Conservation (phyloP, 2,113 vertebrate genomes). For the Heterochromis multidens region DNA sequence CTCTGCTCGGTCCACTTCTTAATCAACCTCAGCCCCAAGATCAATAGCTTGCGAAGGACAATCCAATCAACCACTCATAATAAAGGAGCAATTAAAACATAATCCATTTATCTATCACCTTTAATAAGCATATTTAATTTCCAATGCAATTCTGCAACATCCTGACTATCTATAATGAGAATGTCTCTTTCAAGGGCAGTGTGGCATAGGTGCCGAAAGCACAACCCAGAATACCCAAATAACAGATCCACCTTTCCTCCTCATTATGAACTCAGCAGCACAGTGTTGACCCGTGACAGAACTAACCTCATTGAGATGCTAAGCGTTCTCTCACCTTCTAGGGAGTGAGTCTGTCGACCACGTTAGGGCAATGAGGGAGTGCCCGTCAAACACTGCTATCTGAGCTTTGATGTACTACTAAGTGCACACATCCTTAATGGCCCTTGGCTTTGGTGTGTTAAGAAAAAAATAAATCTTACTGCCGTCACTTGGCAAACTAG, state of each 20-base stretch:
- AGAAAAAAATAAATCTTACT: slow-evolving; percentile 6
- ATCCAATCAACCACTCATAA: slow-evolving; percentile 68
- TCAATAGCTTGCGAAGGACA: slow-evolving; percentile 72
- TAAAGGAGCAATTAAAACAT: slow-evolving; percentile 67
- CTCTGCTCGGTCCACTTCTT: slow-evolving; percentile 46
- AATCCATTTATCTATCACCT: slow-evolving; percentile 72
- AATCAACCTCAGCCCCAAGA: slow-evolving; percentile 59
- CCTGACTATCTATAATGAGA: slow-evolving; percentile 52
- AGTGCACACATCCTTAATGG: slow-evolving; percentile 26
- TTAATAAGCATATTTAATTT: slow-evolving; percentile 71
- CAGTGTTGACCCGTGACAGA: slow-evolving; percentile 51
- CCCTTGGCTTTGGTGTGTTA: slow-evolving; percentile 19
- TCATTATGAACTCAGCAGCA: slow-evolving; percentile 59
- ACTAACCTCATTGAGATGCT: slow-evolving; percentile 61
- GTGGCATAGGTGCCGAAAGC: slow-evolving; percentile 16
- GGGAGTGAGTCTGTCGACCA: slow-evolving; percentile 44
- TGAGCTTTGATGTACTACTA: slow-evolving; percentile 46
- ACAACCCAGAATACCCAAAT: slow-evolving; percentile 33
- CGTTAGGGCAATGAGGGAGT: slow-evolving; percentile 60
- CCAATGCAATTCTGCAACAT: slow-evolving; percentile 44
- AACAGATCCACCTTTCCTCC: slow-evolving; percentile 34
- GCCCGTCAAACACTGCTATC: slow-evolving; percentile 52
- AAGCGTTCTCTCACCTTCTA: slow-evolving; percentile 38
- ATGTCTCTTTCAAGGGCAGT: slow-evolving; percentile 52
- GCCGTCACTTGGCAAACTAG: neutral